A percentile compares a stretch with the other conserved stretches of the same genome.
These are phyloP conservation scores for Cancer borealis DNA, from an alignment of 2,888 invertebrate genomes.

Conservation along the genomic window DNA sequence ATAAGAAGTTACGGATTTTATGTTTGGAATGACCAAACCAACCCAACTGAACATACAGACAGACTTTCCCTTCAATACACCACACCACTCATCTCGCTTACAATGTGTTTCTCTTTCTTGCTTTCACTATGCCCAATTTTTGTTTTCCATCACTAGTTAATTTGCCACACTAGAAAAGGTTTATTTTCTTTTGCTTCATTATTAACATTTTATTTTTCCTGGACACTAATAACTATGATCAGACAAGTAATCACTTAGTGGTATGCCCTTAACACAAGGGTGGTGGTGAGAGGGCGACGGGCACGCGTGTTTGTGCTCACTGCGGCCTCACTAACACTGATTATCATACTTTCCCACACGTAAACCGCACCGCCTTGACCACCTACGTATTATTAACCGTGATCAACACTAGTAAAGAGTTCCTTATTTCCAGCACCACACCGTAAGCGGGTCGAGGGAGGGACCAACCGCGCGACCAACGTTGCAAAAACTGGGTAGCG, in stretches of 20 bases:
- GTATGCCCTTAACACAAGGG: not conserved
- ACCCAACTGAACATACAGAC: not conserved
- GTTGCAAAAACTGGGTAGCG: not conserved
- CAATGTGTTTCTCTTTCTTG: not conserved
- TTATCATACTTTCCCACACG: not conserved
- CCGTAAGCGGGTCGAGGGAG: constrained; percentile 3
- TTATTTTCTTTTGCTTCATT: not conserved
- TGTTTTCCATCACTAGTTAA: not conserved
- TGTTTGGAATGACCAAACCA: not conserved
- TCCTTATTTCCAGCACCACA: not conserved
- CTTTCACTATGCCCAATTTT: not conserved
- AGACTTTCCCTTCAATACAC: not conserved
- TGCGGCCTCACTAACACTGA: constrained; percentile 4
- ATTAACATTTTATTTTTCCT: not conserved
- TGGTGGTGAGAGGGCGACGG: not conserved
- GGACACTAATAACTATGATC: not conserved
- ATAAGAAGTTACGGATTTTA: not conserved
- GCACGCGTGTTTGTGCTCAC: not conserved
- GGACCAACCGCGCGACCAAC: constrained; percentile 13
- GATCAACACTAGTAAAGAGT: not conserved
- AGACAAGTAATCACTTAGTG: not conserved
- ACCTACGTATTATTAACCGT: not conserved
- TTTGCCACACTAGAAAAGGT: not conserved
- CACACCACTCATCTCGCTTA: not conserved
- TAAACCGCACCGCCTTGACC: not conserved